Conservation (phyloP, 2,113 vertebrate genomes). For the Heliornis fulica region DNA sequence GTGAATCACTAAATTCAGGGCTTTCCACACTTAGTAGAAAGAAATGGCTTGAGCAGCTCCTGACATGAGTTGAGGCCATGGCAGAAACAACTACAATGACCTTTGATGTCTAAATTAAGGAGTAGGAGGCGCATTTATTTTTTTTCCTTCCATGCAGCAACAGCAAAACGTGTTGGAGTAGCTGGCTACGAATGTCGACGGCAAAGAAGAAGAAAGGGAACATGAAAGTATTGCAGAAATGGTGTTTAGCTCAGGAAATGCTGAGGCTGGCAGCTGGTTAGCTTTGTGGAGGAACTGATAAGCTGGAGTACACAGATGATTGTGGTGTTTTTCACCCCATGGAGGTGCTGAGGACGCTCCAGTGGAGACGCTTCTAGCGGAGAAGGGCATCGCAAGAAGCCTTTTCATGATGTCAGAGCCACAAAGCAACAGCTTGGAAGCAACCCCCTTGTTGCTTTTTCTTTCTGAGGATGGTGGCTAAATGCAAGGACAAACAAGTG, state of each 20-base stretch:
- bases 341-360: background rate
- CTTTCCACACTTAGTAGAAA: background rate
- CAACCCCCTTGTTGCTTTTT: background rate
- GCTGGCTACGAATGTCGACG: background rate
- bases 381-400: background rate
- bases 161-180: background rate
- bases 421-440: background rate
- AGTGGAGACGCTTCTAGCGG: background rate
- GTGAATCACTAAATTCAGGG: background rate
- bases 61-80: background rate
- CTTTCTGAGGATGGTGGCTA: background rate
- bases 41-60: background rate
- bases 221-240: background rate
- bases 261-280: background rate
- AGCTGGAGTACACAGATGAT: background rate
- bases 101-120: background rate
- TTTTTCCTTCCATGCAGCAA: background rate
- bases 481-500: accelerated
- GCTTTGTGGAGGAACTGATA: background rate
- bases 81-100: background rate
- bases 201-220: background rate
- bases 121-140: background rate
- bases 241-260: background rate
- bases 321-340: background rate
- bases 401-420: background rate